Evolutionary conservation across 2,113 vertebrate species (phyloP).

Genomic region (Stictonetta naevosa): DNA sequence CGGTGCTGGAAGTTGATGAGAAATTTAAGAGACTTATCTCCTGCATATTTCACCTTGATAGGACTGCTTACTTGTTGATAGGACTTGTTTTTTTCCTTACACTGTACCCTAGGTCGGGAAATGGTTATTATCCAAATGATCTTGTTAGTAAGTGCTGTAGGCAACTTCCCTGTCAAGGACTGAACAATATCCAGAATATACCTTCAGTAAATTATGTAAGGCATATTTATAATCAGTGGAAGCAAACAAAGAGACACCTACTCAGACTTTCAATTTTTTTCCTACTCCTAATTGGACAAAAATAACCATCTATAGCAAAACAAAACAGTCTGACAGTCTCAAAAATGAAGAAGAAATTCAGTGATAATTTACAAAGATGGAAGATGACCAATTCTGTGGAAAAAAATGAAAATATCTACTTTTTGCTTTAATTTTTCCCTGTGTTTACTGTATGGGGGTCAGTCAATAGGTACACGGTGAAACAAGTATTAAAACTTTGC

Average conservation of each 20-base stretch:
- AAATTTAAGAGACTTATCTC: background rate
- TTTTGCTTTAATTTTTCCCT: background rate
- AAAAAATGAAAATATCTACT: background rate
- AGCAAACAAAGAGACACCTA: background rate
- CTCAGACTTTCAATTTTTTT: background rate
- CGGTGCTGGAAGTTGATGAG: background rate
- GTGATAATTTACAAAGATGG: background rate
- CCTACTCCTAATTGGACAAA: background rate
- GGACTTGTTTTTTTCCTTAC: background rate
- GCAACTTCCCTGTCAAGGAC: background rate
- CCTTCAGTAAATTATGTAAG: background rate
- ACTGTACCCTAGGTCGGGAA: background rate
- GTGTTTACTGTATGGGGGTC: background rate
- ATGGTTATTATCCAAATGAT: background rate
- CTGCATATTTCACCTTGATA: background rate
- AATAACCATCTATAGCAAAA: background rate
- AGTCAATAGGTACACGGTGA: background rate
- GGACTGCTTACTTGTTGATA: background rate
- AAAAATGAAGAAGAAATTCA: background rate
- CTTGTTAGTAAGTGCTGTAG: background rate
- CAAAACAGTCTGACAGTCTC: background rate
- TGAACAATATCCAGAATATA: background rate
- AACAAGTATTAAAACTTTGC: background rate
- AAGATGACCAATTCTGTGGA: background rate
- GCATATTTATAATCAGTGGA: background rate